Evolutionary conservation across 2,888 invertebrate species (phyloP), one percentile per base, ranked within the genome.

Genomic region (Pollenia amentaria): DNA sequence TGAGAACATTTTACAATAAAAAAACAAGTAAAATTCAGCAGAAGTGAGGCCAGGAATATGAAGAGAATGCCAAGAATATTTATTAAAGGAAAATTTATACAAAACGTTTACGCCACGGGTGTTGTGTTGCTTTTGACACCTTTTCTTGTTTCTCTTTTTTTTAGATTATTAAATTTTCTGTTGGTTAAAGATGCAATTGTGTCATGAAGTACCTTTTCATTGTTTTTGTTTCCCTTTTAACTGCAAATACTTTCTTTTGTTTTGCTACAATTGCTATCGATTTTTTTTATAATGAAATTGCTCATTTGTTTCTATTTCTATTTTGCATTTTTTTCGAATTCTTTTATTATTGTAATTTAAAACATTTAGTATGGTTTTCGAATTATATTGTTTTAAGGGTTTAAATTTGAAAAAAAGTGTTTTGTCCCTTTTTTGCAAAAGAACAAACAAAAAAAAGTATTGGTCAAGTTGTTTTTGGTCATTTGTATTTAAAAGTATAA

Each of bases 71-170:
- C 38, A 42, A 40, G 9, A 57, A 21, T 46, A 65, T 72, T 78
- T 46, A 67, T 18, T 53, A 53, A 42, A 29, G 21, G 21, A 40
- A 12, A 51, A 42, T 44, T 64, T 40, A 21, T 38, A 75, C 78
- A 84, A 85, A 84, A 84, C 82, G 82, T 83, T 83, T 70, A 79
- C 87, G 60, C 69, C 84, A 73, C 84, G 82, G 79, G 84, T 83
- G 87, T 83, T 87, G 90, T 92, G 91, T 91, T 90, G 90, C 89
- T 92, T 91, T 92, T 92, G 91, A 92, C 92, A 92, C 92, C 92
- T 92, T 91, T 92, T n/a, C n/a, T 85, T 77, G 18, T 42, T 69
- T 69, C 48, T 40, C 55, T 16, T 8, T 67, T 10, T 44, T 9
- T n/a, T 77, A 46, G 7, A 11, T 40, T 48, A 3, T 62, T 38